A percentile compares a stretch with the other conserved stretches of the same genome.
Conservation (phyloP, 2,113 vertebrate species). For the Conger conger region DNA sequence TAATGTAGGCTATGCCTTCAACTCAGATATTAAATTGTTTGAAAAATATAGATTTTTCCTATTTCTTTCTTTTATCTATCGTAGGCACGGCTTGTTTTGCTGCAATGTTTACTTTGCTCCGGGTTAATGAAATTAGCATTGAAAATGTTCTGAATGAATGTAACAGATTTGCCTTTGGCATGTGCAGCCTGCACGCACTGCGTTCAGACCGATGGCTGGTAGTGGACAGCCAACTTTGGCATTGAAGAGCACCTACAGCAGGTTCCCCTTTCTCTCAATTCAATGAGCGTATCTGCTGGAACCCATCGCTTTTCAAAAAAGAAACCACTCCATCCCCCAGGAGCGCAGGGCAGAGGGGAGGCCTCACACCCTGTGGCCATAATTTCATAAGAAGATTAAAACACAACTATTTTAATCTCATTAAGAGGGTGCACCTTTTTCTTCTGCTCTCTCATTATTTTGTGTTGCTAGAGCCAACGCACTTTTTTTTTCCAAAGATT, state of each 20-base stretch:
- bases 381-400: slow-evolving; percentile 67
- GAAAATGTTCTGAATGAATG: background rate
- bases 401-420: slow-evolving; percentile 65
- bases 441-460: slow-evolving; percentile 32
- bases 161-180: background rate
- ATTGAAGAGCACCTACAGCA: background rate
- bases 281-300: background rate
- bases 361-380: slow-evolving; percentile 31
- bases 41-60: background rate
- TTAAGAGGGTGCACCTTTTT: slow-evolving; percentile 44
- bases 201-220: background rate
- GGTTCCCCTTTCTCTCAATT: background rate
- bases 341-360: slow-evolving; percentile 34
- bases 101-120: background rate
- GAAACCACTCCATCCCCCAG: background rate
- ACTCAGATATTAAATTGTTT: background rate
- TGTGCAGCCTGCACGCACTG: background rate
- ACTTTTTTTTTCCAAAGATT: background rate
- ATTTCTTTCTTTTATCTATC: background rate
- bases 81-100: background rate
- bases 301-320: too few species aligned
- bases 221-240: background rate
- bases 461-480: background rate
- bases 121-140: background rate
- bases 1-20: too few species aligned